A percentile compares a stretch with the other conserved stretches of the same genome.
Conservation (phyloP, 1,140 invertebrate genomes). For the Sycophila sp. region DNA sequence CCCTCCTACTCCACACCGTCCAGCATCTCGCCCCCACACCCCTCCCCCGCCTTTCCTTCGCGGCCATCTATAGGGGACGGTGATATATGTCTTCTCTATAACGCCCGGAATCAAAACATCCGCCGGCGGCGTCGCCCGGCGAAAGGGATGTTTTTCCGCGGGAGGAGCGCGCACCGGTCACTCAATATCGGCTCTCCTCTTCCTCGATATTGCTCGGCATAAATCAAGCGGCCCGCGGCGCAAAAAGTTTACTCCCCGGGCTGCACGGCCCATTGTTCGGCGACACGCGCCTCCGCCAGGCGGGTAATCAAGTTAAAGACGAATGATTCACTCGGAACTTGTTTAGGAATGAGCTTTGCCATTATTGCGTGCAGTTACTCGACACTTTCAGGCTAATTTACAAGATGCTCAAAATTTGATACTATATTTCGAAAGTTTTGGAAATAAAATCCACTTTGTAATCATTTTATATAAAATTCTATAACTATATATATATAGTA, state of each 20-base stretch:
- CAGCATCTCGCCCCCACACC: not conserved
- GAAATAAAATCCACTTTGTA: no score
- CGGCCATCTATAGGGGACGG: conserved; percentile 4
- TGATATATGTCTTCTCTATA: conserved; percentile 40
- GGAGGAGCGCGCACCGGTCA: conserved; percentile 1
- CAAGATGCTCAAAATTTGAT: no score
- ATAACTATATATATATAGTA: no score
- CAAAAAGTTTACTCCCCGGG: no score
- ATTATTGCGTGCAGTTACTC: no score
- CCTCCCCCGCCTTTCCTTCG: not conserved
- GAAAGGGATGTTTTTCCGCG: conserved; percentile 28
- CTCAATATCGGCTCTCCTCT: conserved; percentile 24
- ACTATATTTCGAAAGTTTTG: no score
- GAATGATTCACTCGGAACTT: conserved; percentile 7
- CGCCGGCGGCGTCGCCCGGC: not conserved
- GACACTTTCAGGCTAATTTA: no score
- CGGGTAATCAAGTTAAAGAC: conserved; percentile 28
- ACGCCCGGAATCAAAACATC: conserved; percentile 39
- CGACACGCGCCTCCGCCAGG: no score
- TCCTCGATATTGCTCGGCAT: conserved; percentile 26
- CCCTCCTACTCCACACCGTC: not conserved
- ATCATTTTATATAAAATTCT: no score
- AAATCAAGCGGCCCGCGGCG: conserved; percentile 35
- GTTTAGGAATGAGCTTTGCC: no score
- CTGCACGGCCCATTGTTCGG: no score